Base-by-base conservation (phyloP, 2,888 invertebrate genomes). In the Spodoptera picta region DNA sequence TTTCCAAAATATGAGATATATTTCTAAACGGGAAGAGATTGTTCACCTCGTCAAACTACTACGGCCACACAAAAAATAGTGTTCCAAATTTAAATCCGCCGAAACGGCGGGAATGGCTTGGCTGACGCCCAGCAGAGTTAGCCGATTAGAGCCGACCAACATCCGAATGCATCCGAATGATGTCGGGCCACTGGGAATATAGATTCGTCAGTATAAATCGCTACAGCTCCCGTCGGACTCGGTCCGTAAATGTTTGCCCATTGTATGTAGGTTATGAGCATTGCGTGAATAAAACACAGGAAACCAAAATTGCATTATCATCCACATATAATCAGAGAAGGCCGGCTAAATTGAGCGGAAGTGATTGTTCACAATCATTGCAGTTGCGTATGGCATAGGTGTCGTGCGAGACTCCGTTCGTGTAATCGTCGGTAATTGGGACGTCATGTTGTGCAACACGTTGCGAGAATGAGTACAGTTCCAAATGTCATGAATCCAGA, bases 1-100 rank as follows among this genome's bases (percentile, higher is more conserved):
- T 36, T 42, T 27, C 50, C 47, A 19, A 63, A 62, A 44, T 56
- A 52, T 65, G 63, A 58, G 58, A 69, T 63, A 69, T 68, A 64
- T 80, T 71, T 78, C 75, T 84, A 82, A 85, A 86, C 83, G 80
- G 78, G 77, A 75, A 86, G 92, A 93, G 94, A 93, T 93, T 93
- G 90, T 93, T 94, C 93, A 94, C 93, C 93, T 93, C 92, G 84
- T 83, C 85, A 83, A 83, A 84, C 87, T 88, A 88, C 87, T 87
- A 90, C 83, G 83, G 75, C 79, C 78, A 83, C 80, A 84, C 83
- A 88, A 91, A 92, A 93, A 93, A 89, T 83, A 79, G 85, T 89
- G 91, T 89, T 94, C 93, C 91, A 93, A 94, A 93, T 90, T 92
- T 94, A 94, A 93, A 91, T 90, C 84, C 86, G 87, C 77, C 83